Base-by-base conservation (phyloP, 2,797 vertebrate genomes). In the Mycteria americana region DNA sequence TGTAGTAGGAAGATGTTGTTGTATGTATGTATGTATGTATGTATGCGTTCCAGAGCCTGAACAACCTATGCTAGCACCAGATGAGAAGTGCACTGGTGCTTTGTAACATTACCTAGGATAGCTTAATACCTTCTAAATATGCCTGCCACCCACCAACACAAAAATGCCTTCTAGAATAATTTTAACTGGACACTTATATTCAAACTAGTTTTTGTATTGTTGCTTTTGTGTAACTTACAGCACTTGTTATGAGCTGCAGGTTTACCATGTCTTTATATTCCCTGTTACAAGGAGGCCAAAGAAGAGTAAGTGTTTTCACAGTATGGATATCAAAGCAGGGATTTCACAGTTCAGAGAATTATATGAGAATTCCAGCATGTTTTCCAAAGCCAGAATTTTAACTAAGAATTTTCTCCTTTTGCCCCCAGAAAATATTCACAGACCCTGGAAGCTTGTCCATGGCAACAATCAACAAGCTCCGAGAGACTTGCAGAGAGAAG, bases 361-460 rank as follows among this genome's bases (percentile, higher is more conserved):
- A 21, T 0, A 1, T 39, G 27, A 64, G n/a, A 94, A 73, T 23
- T 76, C 30, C n/a, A 64, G 35, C 19, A 9, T 10, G 8, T 27
- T 85, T 28, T 59, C 65, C 64, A 50, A 37, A 72, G 37, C 3
- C 57, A 69, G 31, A 22, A 39, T 76, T 91, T 85, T 89, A 76
- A 86, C 7, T 25, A 39, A 41, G 19, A 43, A 30, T 56, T 93
- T 81, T 93, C 72, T 95, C 69, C 39, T 68, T 95, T 78, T 85
- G 70, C 12, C 89, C 74, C 16, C 80, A 98, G 98, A 99, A 98
- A 98, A 99, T 99, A 97, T 99, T 99, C 97, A 98, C 97, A 3
- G 99, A 99, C 83, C 99, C 99, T 10, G 99, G 99, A 95, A 99
- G 98, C 92, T 98, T 99, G 79, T 98, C 99, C 96, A 98, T 90